These are phyloP conservation scores for Calyptomena viridis DNA, from an alignment of 2,113 vertebrate species.

Conservation along the genomic window DNA sequence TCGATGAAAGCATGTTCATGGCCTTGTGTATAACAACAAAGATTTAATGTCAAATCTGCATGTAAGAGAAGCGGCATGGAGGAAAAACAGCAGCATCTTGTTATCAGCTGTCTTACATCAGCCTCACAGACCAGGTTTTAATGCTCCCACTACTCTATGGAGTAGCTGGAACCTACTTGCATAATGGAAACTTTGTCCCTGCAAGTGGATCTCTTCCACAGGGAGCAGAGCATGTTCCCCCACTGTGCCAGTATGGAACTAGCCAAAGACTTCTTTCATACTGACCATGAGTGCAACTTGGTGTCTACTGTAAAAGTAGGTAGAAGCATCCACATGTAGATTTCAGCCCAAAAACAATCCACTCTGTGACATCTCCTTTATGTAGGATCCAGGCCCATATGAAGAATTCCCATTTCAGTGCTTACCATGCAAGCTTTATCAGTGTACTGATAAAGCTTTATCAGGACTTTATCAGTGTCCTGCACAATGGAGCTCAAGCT, in stretches of 20 bases:
- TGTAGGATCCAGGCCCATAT: rapidly evolving
- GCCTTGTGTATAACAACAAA: not conserved
- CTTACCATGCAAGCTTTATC: not conserved
- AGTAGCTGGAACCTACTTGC: not conserved
- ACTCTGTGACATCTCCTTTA: not conserved
- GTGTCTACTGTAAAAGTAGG: not conserved
- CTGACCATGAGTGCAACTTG: too few species aligned
- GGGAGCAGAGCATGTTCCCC: not conserved
- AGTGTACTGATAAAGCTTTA: too few species aligned
- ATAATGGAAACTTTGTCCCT: not conserved
- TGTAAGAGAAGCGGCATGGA: not conserved
- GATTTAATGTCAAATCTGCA: not conserved
- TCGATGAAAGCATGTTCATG: not conserved
- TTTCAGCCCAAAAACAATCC: not conserved
- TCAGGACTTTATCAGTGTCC: too few species aligned
- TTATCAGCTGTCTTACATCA: rapidly evolving
- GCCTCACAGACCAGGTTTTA: not conserved
- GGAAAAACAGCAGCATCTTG: not conserved
- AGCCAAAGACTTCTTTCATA: not conserved
- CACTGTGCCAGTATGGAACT: rapidly evolving
- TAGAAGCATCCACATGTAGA: not conserved
- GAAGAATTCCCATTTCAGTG: not conserved
- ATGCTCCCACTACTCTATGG: not conserved
- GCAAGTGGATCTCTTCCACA: not conserved
- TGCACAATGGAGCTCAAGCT: rapidly evolving